Conservation (phyloP, 2,113 vertebrate species). For the Telmatochromis sp. region DNA sequence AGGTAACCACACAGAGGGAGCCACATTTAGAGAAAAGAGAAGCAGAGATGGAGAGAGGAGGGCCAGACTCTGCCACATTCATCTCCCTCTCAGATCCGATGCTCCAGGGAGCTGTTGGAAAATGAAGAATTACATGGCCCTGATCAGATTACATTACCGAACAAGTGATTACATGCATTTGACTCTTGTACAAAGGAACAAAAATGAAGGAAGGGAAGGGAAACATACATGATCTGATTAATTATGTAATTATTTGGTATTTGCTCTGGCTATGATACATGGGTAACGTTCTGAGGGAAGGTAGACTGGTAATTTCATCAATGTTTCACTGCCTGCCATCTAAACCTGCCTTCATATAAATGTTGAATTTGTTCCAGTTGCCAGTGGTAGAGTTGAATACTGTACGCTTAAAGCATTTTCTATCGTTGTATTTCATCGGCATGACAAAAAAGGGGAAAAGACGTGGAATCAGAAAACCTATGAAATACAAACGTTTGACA, state of each 20-base stretch:
- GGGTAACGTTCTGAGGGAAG: constrained; percentile 21
- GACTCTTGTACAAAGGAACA: constrained; percentile 54
- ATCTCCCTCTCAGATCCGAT: constrained; percentile 52
- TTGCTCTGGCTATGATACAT: constrained; percentile 62
- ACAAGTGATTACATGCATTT: constrained; percentile 68
- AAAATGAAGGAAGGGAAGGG: constrained; percentile 37
- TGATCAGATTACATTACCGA: constrained; percentile 70
- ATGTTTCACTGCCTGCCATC: constrained; percentile 31
- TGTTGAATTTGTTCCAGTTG: neutral
- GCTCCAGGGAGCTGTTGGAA: constrained; percentile 70
- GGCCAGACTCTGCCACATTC: constrained; percentile 39
- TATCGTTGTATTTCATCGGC: neutral
- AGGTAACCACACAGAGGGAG: constrained; percentile 48
- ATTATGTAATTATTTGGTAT: constrained; percentile 66
- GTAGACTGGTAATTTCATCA: constrained; percentile 50
- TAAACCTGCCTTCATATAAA: constrained; percentile 24
- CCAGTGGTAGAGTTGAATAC: neutral
- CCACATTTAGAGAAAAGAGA: constrained; percentile 32
- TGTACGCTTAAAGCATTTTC: neutral
- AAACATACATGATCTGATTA: constrained; percentile 70
- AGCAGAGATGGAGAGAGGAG: constrained; percentile 24
- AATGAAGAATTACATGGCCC: constrained; percentile 70
- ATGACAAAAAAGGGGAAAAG: neutral
- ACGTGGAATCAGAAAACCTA: neutral
- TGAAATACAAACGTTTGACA: neutral